A percentile compares a stretch with the other conserved stretches of the same genome.
Conservation (phyloP, 37 sponge, comb jelly and placozoan species). For the Crambe crambe region DNA sequence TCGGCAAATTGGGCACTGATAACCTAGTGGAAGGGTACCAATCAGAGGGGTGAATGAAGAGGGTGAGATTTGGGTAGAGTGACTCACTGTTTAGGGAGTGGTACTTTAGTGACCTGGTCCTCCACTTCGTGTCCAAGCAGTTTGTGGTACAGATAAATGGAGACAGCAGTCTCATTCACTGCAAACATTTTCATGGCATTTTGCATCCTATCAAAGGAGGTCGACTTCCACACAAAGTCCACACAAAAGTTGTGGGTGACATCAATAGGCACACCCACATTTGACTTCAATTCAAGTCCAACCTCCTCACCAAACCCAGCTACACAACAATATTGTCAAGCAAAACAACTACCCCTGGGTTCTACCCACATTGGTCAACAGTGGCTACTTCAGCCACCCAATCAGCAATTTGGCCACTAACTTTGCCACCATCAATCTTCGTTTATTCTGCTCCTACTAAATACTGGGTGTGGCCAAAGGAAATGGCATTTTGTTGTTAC, state of each 20-base stretch:
- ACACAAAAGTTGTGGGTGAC: conserved; percentile 77
- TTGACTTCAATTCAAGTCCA: conserved; percentile 83
- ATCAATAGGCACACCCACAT: conserved; percentile 68
- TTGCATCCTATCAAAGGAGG: conserved; percentile 97
- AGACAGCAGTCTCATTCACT: conserved; percentile 89
- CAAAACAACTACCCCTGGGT: background rate
- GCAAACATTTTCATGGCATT: conserved; percentile 97
- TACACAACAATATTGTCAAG: background rate
- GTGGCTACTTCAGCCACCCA: too few species aligned
- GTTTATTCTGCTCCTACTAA: too few species aligned
- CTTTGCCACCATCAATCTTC: too few species aligned
- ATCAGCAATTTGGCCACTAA: too few species aligned
- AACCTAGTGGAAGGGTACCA: conserved; percentile 29
- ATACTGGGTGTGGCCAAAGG: too few species aligned
- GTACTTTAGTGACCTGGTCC: conserved; percentile 52
- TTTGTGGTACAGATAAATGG: conserved; percentile 93
- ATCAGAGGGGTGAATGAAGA: background rate
- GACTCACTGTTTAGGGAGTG: conserved; percentile 75
- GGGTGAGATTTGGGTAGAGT: background rate
- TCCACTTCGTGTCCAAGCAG: conserved; percentile 90
- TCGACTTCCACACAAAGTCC: conserved; percentile 99
- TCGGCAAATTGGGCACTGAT: conserved; percentile 87
- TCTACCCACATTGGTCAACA: background rate
- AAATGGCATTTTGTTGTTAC: too few species aligned
- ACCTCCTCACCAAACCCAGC: conserved; percentile 89